Evolutionary conservation across 2,888 invertebrate genomes (phyloP), one percentile per base, ranked within the genome.

Genomic region (Philereme vetulata): DNA sequence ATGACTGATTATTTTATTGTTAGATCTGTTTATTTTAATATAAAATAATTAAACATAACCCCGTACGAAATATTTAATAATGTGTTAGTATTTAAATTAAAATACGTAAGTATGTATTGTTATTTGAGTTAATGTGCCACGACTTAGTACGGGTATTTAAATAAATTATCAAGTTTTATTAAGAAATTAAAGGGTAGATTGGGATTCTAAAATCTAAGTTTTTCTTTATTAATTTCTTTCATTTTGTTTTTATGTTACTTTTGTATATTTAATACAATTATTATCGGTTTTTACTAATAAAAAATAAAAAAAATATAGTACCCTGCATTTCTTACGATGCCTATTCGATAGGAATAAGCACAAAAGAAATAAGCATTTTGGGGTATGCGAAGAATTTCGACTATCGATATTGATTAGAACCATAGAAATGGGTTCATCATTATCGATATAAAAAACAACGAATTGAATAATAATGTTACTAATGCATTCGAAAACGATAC

Each of bases 121-220:
- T 70, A 74, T 76, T 77, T 78, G 74, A 76, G 76, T 75, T 73
- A 76, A 79, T 79, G 88, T 89, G 88, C 87, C 90, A 90, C 88
- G 82, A 83, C 65, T 74, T 64, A 81, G 87, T 89, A 90, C 90
- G 89, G 90, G 89, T 90, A 88, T 84, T 76, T 75, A 76, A 75
- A 74, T 76, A 76, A 77, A 80, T 76, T 75, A 78, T 78, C 73
- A 76, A 71, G 70, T 70, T 72, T 74, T 53, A 51, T 50, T 54
- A 21, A 54, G 46, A 48, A 69, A 70, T 67, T 45, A 65, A 60
- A 68, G 68, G 69, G 53, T 56, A 45, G 42, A 56, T 58, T 53
- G 57, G 47, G 54, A 48, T 63, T 55, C 43, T 42, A 36, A 60
- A 60, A 56, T 57, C 56, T 51, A 62, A 58, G 60, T 10, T 42